Percentiles rank a stretch among this genome's conserved stretches.
Conservation (phyloP, 1,140 invertebrate species). For the Helicoverpa zea region DNA sequence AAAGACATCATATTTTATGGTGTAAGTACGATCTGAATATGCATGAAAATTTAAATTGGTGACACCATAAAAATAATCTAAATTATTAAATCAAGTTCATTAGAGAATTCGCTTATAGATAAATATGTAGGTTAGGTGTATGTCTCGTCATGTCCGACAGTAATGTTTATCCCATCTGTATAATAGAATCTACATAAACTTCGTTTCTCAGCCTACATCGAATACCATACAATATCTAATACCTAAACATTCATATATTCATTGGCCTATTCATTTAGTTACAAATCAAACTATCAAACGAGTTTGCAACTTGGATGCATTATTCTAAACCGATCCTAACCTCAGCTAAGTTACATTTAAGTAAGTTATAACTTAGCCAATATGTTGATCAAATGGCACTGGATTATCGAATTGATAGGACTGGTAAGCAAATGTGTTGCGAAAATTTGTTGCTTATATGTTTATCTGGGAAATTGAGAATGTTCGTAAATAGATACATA, state of each 20-base stretch:
- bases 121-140: no score
- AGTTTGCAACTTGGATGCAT: not conserved
- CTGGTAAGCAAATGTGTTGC: slow-evolving; percentile 9
- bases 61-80: no score
- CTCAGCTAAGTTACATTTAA: slow-evolving; percentile 7
- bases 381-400: slow-evolving; percentile 17
- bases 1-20: no score
- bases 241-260: slow-evolving; percentile 10
- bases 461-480: not conserved
- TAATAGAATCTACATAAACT: not conserved
- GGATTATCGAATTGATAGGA: slow-evolving; percentile 2
- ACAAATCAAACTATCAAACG: not conserved
- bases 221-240: not conserved
- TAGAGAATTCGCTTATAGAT: no score
- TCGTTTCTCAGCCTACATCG: not conserved
- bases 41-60: no score
- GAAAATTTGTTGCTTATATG: not conserved
- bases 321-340: not conserved
- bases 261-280: not conserved
- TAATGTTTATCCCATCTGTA: no score
- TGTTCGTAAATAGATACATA: not conserved
- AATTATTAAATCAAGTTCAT: no score
- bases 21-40: no score
- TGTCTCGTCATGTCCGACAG: no score
- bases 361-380: not conserved